These are phyloP conservation scores for Eclectus roratus DNA, from an alignment of 2,113 vertebrate genomes.

Conservation along the genomic window DNA sequence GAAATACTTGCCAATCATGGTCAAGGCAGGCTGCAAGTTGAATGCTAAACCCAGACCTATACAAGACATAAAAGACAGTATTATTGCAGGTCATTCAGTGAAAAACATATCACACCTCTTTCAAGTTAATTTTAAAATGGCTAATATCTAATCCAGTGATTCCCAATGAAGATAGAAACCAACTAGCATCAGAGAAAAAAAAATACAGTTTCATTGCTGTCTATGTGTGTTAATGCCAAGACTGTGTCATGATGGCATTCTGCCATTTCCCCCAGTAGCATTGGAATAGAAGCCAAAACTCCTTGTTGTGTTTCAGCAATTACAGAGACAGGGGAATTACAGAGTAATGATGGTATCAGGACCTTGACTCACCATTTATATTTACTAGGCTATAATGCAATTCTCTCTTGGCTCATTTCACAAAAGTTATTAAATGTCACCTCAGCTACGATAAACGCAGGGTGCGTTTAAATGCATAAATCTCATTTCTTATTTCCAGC, in stretches of 20 bases:
- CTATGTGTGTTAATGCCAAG: background rate
- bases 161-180: background rate
- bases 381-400: conserved; percentile 11
- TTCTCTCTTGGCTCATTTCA: conserved; percentile 34
- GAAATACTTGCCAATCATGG: conserved; percentile 97
- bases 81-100: conserved; percentile 19
- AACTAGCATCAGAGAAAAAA: background rate
- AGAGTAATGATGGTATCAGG: background rate
- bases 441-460: background rate
- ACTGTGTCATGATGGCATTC: background rate
- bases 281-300: background rate
- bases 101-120: background rate
- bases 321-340: background rate
- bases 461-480: conserved; percentile 22
- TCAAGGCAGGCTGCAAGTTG: conserved; percentile 95
- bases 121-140: background rate
- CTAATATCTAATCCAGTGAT: background rate
- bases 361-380: conserved; percentile 1
- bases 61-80: conserved; percentile 34
- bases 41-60: conserved; percentile 94
- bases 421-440: conserved; percentile 41
- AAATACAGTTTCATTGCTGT: background rate
- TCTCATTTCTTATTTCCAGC: background rate
- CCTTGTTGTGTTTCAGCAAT: background rate
- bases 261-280: background rate